Evolutionary conservation across 37 sponge, comb jelly and placozoan genomes (phyloP).

Genomic region (Spongia lamella): DNA sequence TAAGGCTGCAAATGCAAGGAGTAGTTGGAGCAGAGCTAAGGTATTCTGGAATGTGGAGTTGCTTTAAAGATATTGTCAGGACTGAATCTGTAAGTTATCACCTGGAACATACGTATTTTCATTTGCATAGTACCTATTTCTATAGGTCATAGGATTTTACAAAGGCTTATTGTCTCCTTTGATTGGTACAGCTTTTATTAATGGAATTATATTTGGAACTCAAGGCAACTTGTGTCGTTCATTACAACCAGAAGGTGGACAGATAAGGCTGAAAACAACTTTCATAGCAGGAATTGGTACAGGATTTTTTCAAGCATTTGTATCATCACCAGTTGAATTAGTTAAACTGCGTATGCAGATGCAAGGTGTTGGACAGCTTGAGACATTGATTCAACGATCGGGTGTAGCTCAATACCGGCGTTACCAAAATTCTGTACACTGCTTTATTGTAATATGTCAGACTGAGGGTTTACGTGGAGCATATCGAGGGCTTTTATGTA

Average conservation of each 20-base stretch:
- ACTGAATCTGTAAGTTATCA: conserved; percentile 45
- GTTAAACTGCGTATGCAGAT: conserved; percentile 63
- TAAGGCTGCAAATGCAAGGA: conserved; percentile 64
- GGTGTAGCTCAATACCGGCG: neutral
- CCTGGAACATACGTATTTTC: neutral
- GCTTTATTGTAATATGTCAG: neutral
- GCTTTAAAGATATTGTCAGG: conserved; percentile 36
- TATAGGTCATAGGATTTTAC: conserved; percentile 52
- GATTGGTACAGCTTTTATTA: conserved; percentile 51
- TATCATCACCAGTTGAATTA: conserved; percentile 58
- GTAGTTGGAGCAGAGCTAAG: conserved; percentile 16
- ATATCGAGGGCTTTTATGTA: conserved; percentile 59
- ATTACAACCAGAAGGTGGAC: conserved; percentile 7
- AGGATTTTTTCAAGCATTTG: conserved; percentile 46
- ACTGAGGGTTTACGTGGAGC: conserved; percentile 30
- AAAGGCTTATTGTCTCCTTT: conserved; percentile 61
- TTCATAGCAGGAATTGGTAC: conserved; percentile 63
- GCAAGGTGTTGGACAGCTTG: conserved; percentile 33
- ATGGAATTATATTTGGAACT: conserved; percentile 56
- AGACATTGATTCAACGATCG: neutral
- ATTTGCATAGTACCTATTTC: too few relatives aligned
- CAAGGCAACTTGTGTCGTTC: conserved; percentile 22
- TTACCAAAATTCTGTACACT: conserved; percentile 33
- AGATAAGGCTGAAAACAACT: neutral
- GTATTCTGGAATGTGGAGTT: conserved; percentile 17